Evolutionary conservation across 1,140 invertebrate genomes (phyloP).

Genomic region (Euschistus heros): DNA sequence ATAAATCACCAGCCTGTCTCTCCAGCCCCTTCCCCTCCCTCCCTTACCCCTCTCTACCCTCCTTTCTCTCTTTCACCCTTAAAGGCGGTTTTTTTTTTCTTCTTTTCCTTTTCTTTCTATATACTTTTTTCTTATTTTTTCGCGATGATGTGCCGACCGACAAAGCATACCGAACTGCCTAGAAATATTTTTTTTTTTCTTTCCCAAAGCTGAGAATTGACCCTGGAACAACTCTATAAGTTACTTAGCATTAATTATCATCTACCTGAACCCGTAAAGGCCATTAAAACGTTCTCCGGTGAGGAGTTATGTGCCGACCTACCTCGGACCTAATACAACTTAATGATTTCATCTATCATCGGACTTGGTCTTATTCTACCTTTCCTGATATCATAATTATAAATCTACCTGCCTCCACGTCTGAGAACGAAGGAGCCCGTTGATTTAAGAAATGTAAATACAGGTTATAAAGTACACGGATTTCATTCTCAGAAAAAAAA

Average conservation of each 20-base stretch:
- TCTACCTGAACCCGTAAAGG: slow-evolving; percentile 3
- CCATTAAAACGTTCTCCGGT: slow-evolving; percentile 1
- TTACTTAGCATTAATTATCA: slow-evolving; percentile 8
- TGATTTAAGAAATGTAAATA: no score
- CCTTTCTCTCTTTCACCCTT: slow-evolving; percentile 13
- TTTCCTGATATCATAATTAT: neutral
- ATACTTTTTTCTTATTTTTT: neutral
- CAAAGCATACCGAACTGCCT: neutral
- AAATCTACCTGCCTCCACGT: no score
- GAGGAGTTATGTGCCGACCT: neutral
- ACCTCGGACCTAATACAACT: neutral
- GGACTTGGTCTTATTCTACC: slow-evolving; percentile 1
- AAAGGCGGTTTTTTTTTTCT: neutral
- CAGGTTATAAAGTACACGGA: no score
- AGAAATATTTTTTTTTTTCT: no score
- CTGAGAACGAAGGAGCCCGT: no score
- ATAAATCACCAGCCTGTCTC: slow-evolving; percentile 8
- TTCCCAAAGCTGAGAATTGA: slow-evolving; percentile 1
- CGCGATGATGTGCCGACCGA: slow-evolving; percentile 8
- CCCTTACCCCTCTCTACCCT: neutral
- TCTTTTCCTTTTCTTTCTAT: neutral
- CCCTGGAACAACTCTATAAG: slow-evolving; percentile 10
- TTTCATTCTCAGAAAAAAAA: no score
- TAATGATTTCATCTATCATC: slow-evolving; percentile 15
- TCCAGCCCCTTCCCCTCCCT: neutral